Conservation (phyloP, 2,113 vertebrate genomes). For the Rhinoderma darwinii region DNA sequence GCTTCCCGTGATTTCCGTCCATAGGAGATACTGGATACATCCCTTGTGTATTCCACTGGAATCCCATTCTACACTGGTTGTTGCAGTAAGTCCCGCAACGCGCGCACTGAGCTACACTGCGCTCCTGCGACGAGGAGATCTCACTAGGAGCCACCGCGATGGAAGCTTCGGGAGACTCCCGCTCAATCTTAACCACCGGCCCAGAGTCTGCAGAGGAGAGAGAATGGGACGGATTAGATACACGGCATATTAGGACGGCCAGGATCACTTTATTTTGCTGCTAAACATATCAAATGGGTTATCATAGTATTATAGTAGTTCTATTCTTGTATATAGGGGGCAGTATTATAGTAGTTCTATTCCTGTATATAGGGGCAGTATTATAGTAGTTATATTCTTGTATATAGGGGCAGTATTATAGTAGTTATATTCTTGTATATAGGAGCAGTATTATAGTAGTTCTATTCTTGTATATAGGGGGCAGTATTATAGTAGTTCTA, state of each 20-base stretch:
- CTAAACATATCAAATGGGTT: no score
- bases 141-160: not conserved
- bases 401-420: no score
- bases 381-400: no score
- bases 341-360: no score
- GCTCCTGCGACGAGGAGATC: conserved; percentile 51
- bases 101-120: not conserved
- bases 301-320: no score
- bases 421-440: no score
- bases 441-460: no score
- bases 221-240: not conserved
- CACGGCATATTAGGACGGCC: not conserved
- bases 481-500: no score
- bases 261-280: no score
- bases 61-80: conserved; percentile 36
- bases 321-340: no score
- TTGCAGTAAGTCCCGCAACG: conserved; percentile 39
- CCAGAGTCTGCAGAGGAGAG: conserved; percentile 17
- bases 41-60: conserved; percentile 33
- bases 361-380: no score
- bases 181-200: conserved; percentile 38
- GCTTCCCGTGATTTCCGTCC: conserved; percentile 44
- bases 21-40: conserved; percentile 5
- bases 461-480: no score
- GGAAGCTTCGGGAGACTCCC: conserved; percentile 9